These are phyloP conservation scores for Geophilus truncorum DNA, from an alignment of 2,888 invertebrate species.

Conservation along the genomic window DNA sequence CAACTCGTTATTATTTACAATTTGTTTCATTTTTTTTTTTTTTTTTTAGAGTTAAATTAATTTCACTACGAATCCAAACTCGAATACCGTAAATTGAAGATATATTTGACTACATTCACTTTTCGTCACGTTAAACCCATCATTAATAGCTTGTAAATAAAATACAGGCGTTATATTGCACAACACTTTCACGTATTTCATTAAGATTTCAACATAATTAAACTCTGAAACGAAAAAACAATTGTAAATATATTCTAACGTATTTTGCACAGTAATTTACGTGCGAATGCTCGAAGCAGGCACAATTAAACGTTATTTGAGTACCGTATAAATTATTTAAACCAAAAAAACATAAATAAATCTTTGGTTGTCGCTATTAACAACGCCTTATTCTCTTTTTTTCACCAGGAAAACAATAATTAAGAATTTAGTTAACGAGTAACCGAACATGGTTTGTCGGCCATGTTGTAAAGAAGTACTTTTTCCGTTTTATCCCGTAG, in stretches of 20 bases:
- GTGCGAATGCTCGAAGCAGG: too few relatives aligned
- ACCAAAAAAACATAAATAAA: not conserved
- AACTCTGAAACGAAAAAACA: not conserved
- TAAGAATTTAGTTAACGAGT: not conserved
- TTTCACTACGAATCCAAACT: not conserved
- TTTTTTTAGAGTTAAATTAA: not conserved
- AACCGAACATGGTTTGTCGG: slow-evolving; percentile 57
- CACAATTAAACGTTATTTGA: too few relatives aligned
- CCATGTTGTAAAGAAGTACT: slow-evolving; percentile 67
- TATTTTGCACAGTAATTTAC: too few relatives aligned
- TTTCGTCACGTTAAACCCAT: not conserved
- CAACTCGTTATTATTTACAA: not conserved
- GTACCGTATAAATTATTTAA: too few relatives aligned
- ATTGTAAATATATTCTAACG: not conserved
- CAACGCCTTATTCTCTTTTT: too few relatives aligned
- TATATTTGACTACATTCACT: not conserved
- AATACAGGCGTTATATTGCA: too few relatives aligned
- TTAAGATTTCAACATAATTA: not conserved
- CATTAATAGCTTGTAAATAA: not conserved
- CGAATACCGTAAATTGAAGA: not conserved
- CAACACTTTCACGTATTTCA: too few relatives aligned
- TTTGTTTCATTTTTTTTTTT: too few relatives aligned
- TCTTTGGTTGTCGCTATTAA: not conserved
- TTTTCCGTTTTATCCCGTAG: slow-evolving; percentile 68
- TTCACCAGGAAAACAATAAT: not conserved